phyloP scores from a whole-genome alignment of 92 coral and sea anemone genomes.

The Desmophyllum pertusum region DNA sequence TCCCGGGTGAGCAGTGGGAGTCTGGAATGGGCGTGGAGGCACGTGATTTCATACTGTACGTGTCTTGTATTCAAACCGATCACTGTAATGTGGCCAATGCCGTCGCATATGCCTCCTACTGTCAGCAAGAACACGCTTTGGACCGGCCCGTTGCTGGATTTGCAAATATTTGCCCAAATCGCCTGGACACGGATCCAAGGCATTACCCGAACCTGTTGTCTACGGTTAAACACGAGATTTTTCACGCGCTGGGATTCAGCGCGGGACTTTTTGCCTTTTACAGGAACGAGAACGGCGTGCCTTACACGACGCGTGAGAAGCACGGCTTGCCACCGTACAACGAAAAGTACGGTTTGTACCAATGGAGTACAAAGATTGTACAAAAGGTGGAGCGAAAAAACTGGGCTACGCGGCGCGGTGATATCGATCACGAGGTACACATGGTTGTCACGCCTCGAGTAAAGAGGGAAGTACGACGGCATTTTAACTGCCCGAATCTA shows the following conservation, averaged over 20 bases:
- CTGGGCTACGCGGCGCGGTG: slow-evolving; percentile 88
- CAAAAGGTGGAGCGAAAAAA: slow-evolving; percentile 69
- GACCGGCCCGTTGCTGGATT: slow-evolving; percentile 98
- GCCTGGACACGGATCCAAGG: slow-evolving; percentile 79
- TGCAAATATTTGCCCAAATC: slow-evolving; percentile 94
- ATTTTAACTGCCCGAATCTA: slow-evolving; percentile 83
- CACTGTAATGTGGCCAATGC: slow-evolving; percentile 92
- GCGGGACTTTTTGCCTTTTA: slow-evolving; percentile 98
- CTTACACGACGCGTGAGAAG: slow-evolving; percentile 80
- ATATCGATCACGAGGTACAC: slow-evolving; percentile 69
- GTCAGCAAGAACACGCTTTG: slow-evolving; percentile 94
- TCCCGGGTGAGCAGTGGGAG: slow-evolving; percentile 74
- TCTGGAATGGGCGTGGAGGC: slow-evolving; percentile 75
- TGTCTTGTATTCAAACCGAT: slow-evolving; percentile 87
- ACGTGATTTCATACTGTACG: slow-evolving; percentile 91
- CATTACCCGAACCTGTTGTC: slow-evolving; percentile 90
- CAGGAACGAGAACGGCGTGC: slow-evolving; percentile 76
- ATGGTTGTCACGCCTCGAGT: slow-evolving; percentile 96
- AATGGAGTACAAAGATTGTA: slow-evolving; percentile 87
- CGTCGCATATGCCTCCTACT: slow-evolving; percentile 96
- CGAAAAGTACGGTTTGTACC: slow-evolving; percentile 77
- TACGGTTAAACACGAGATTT: slow-evolving; percentile 95
- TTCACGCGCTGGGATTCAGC: slow-evolving; percentile 95
- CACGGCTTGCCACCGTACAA: slow-evolving; percentile 91
- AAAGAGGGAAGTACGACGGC: slow-evolving; percentile 73